These are phyloP conservation scores for Cygnus olor DNA, from an alignment of 2,797 vertebrate genomes.

Conservation along the genomic window DNA sequence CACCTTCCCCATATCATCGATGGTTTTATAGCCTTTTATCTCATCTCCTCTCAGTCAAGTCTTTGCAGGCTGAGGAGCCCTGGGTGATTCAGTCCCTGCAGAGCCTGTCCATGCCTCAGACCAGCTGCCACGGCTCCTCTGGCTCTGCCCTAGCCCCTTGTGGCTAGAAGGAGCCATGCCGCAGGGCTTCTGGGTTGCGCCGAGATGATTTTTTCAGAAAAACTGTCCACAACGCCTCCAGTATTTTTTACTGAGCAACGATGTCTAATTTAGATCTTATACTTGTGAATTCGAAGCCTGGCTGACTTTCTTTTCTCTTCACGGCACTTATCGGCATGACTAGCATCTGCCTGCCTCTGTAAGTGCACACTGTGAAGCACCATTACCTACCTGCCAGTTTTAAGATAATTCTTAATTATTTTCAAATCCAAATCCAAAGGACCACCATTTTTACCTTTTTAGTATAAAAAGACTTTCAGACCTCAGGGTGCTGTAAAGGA, in stretches of 20 bases:
- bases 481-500: background rate
- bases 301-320: background rate
- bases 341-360: background rate
- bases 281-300: background rate
- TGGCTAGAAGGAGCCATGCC: fast-evolving
- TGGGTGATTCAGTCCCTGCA: background rate
- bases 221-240: background rate
- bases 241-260: background rate
- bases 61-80: background rate
- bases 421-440: background rate
- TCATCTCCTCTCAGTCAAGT: background rate
- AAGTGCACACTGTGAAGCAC: background rate
- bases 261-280: background rate
- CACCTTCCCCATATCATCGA: background rate
- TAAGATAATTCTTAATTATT: background rate
- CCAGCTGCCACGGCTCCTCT: fast-evolving
- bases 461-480: constrained; percentile 3
- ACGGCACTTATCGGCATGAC: background rate
- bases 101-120: background rate
- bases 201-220: background rate
- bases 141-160: background rate
- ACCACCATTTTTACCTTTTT: background rate
- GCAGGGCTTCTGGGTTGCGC: no score
- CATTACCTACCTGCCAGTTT: background rate
- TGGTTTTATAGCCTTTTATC: background rate